phyloP scores from a whole-genome alignment of 53 echinoderm and acorn worm genomes.

The Paracentrotus lividus region DNA sequence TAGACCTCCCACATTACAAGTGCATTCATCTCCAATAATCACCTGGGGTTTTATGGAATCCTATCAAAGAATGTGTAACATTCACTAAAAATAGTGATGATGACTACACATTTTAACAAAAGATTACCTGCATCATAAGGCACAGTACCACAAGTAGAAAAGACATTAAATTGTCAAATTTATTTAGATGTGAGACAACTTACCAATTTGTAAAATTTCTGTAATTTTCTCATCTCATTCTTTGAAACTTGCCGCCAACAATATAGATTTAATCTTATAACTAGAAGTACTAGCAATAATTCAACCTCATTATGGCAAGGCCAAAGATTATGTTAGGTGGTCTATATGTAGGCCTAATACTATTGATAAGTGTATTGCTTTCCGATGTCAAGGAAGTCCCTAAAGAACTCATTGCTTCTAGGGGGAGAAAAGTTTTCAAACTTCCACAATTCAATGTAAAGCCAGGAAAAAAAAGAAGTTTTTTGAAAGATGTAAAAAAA shows the following conservation, averaged over 20 bases:
- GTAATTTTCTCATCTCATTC: background rate
- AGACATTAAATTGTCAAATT: background rate
- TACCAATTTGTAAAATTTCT: background rate
- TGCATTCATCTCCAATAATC: too few species aligned
- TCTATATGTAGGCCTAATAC: background rate
- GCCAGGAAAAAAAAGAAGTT: too few species aligned
- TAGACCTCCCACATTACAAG: too few species aligned
- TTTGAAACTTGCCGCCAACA: background rate
- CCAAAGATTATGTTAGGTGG: background rate
- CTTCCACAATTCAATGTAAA: background rate
- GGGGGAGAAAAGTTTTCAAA: background rate
- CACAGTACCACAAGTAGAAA: too few species aligned
- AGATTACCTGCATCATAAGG: background rate
- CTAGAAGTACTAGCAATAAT: background rate
- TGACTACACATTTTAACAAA: background rate
- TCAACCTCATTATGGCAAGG: background rate
- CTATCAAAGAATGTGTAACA: too few species aligned
- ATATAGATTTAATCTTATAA: conserved; percentile 5
- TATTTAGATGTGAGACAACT: background rate
- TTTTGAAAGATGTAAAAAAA: background rate
- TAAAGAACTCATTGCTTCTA: background rate
- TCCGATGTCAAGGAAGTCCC: background rate
- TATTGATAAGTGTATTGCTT: background rate
- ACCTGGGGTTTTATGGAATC: too few species aligned
- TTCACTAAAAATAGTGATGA: too few species aligned